Evolutionary conservation across 2,797 vertebrate genomes (phyloP).

Genomic region (Gymnothorax reevesii): DNA sequence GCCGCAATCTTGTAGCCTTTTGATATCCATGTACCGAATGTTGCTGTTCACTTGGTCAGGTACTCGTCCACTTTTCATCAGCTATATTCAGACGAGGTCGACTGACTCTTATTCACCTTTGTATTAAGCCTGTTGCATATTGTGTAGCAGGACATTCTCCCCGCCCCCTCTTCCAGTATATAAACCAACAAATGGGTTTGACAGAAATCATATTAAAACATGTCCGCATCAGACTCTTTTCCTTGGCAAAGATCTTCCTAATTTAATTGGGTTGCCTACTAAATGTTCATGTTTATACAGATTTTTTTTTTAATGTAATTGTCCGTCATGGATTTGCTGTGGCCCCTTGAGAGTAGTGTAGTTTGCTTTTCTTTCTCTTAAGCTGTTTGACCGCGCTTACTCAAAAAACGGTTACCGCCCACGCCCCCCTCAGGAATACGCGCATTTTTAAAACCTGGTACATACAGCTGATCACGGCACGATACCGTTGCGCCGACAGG

Average conservation of each 20-base stretch:
- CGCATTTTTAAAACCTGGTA: background rate
- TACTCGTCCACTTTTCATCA: background rate
- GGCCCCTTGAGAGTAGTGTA: conserved; percentile 2
- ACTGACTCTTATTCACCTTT: background rate
- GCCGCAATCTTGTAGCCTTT: background rate
- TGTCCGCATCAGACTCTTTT: conserved; percentile 17
- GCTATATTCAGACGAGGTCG: background rate
- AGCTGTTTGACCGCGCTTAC: background rate
- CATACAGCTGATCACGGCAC: background rate
- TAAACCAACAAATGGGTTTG: background rate
- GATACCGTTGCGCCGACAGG: background rate
- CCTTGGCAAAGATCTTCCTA: conserved; percentile 30
- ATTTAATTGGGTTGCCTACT: conserved; percentile 12
- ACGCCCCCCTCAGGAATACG: conserved; percentile 19
- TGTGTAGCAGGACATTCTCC: background rate
- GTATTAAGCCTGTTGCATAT: background rate
- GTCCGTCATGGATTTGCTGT: background rate
- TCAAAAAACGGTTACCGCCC: background rate
- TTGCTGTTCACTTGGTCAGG: background rate
- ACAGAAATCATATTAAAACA: background rate
- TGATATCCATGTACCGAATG: background rate
- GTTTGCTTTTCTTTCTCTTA: background rate
- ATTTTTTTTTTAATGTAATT: conserved; percentile 9
- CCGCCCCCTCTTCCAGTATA: background rate
- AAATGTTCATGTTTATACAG: conserved; percentile 2